These are phyloP conservation scores for Heterohyrax brucei DNA, from an alignment of 2,797 vertebrate species.

Conservation along the genomic window DNA sequence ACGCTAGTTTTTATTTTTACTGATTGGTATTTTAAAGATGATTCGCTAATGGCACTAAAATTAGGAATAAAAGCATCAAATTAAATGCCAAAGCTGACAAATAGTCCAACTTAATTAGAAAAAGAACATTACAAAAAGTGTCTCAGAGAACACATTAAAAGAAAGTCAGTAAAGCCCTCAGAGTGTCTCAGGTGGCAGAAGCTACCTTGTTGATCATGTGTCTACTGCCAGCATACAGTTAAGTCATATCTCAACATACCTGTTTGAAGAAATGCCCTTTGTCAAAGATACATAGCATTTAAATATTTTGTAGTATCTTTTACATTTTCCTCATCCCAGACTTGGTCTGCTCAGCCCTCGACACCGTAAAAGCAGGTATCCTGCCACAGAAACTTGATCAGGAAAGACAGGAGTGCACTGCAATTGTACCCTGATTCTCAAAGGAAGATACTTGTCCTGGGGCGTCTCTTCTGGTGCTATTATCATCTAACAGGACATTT, in stretches of 20 bases:
- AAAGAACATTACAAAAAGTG: slow-evolving; percentile 59
- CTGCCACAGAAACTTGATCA: not conserved
- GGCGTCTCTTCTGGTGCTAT: not conserved
- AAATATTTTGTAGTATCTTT: slow-evolving; percentile 29
- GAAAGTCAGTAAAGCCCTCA: not conserved
- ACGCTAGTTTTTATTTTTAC: slow-evolving; percentile 47
- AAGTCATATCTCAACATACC: not conserved
- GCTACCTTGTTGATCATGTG: not conserved
- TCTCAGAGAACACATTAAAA: slow-evolving; percentile 34
- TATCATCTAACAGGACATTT: not conserved
- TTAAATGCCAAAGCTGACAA: slow-evolving; percentile 59
- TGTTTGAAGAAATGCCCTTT: not conserved
- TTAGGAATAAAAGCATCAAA: slow-evolving; percentile 1
- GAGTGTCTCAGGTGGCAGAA: not conserved
- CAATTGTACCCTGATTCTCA: not conserved
- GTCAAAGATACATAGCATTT: slow-evolving; percentile 26
- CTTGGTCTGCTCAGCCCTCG: not conserved
- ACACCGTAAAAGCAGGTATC: not conserved
- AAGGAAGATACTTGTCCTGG: not conserved
- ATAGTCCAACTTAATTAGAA: slow-evolving; percentile 62
- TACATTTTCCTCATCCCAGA: not conserved
- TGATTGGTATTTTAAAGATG: slow-evolving; percentile 36
- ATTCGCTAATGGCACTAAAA: not conserved
- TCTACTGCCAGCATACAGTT: not conserved
- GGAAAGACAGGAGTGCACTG: not conserved